Evolutionary conservation across 2,888 invertebrate genomes (phyloP).

Genomic region (Stramonita haemastoma): DNA sequence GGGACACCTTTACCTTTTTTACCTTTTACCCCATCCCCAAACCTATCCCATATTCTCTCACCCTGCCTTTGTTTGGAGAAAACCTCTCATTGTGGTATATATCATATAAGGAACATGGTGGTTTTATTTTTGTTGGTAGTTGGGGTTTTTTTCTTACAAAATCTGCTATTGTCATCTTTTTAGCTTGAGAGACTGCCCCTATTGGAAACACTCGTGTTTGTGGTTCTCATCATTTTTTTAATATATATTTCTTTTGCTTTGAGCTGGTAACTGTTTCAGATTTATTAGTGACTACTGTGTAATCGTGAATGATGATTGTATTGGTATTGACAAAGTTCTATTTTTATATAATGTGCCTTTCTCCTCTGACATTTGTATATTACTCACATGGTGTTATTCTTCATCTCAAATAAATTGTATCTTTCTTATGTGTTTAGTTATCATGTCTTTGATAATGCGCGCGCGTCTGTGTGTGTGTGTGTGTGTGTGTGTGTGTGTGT

Average conservation of each 20-base stretch:
- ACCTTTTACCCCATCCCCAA: background rate
- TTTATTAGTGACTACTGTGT: background rate
- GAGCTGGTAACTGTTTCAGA: background rate
- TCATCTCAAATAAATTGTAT: slow-evolving; percentile 32
- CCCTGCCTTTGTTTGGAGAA: too few species aligned
- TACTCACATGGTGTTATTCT: slow-evolving; percentile 2
- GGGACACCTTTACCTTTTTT: too few species aligned
- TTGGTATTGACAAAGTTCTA: background rate
- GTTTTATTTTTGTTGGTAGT: too few species aligned
- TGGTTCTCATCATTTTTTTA: too few species aligned
- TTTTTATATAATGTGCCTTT: background rate
- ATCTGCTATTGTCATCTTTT: background rate
- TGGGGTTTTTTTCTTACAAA: background rate
- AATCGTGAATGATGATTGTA: background rate
- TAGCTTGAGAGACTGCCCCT: slow-evolving; percentile 1
- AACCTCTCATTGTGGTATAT: too few species aligned
- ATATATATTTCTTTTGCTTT: too few species aligned
- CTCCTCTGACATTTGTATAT: slow-evolving; percentile 30
- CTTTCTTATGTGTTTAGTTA: background rate
- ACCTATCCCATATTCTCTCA: background rate
- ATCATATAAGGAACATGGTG: too few species aligned
- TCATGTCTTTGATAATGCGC: background rate
- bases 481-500: slow-evolving; percentile 3
- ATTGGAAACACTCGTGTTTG: background rate
- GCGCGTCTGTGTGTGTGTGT: background rate